These are phyloP conservation scores for Papilio helenus DNA, from an alignment of 1,140 invertebrate species.

Conservation along the genomic window DNA sequence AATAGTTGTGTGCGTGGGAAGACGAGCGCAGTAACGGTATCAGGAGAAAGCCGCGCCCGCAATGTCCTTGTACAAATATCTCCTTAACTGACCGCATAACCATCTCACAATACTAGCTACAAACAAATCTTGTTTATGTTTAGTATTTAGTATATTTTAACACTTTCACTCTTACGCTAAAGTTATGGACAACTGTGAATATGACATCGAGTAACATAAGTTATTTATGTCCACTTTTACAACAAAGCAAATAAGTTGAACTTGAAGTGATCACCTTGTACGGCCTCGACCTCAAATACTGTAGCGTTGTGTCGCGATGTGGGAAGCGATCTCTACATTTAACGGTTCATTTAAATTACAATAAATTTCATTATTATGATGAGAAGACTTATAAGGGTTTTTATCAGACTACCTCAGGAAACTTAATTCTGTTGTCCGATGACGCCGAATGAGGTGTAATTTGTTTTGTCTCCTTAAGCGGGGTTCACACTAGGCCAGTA, in stretches of 20 bases:
- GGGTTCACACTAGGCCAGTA: no score
- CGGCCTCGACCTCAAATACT: background rate
- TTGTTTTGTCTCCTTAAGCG: background rate
- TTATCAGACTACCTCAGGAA: background rate
- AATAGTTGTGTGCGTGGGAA: background rate
- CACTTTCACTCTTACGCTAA: background rate
- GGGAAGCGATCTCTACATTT: background rate
- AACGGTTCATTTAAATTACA: background rate
- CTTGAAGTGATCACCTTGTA: constrained; percentile 8
- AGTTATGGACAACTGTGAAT: background rate
- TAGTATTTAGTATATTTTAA: background rate
- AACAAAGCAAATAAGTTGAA: background rate
- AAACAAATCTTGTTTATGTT: no score
- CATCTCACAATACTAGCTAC: no score
- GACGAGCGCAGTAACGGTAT: background rate
- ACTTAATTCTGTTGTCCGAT: background rate
- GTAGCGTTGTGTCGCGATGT: background rate
- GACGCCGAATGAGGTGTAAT: background rate
- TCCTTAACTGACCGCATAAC: no score
- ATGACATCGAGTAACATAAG: background rate
- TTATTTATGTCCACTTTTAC: background rate
- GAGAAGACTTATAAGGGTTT: background rate
- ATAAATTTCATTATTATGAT: background rate
- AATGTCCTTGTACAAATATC: background rate
- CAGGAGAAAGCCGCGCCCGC: background rate